Base-by-base conservation (phyloP, 2,797 vertebrate genomes). In the Vespertilio murinus region DNA sequence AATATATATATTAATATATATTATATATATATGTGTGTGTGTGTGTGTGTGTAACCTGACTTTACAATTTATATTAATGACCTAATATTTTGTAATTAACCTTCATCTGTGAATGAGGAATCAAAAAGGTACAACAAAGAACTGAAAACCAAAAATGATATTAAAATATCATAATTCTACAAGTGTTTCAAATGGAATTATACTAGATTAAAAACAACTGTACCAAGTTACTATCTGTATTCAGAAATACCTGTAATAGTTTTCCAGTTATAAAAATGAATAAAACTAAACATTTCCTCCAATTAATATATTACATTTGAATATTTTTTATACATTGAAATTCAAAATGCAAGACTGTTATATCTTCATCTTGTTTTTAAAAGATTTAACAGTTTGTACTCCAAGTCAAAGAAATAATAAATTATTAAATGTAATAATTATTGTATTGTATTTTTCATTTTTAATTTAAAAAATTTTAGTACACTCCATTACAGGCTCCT, bases 361-460 rank as follows among this genome's bases (percentile, higher is more conserved):
- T 38, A 78, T 22, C 4, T 70, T 88, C 22, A n/a, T 52, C 11
- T 11, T 17, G 69, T 45, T 71, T 70, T 33, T 52, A n/a, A 80
- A 92, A 38, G n/a, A 17, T 40, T 2, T 73, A 79, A 71, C 12
- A 5, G 1, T 67, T 92, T 91, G n/a, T 5, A 49, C 85, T 92
- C 40, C 38, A 92, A 84, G 38, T 79, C 10, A 91, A 81, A 73
- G 16, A 80, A 86, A 80, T 40, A 86, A 94, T 18, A 81, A 84
- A 84, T 79, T 84, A 88, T 84, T 20, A 67, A 89, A 23, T 4
- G 59, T 25, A 83, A 47, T 67, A n/a, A 80, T 65, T 28, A 28
- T 18, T 9, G 6, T 33, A 2, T 38, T 91, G 23, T 40, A 70
- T 38, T 87, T 75, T 54, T 86, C n/a, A 86, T n/a, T 71, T 91